Base-by-base conservation (phyloP, 2,888 invertebrate species). In the Nezara viridula region DNA sequence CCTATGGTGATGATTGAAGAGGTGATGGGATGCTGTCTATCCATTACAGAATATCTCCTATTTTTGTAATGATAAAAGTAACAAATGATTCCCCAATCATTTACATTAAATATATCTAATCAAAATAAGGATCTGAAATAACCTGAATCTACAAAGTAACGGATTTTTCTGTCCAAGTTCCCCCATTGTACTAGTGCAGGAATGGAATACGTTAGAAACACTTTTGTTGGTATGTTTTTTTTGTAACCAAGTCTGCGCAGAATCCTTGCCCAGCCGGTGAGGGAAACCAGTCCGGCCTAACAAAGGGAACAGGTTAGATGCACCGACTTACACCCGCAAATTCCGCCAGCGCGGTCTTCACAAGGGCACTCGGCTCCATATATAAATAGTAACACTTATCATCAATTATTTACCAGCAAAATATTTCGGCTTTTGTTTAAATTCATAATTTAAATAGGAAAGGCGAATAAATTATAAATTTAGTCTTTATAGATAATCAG, bases 301-400 rank as follows among this genome's bases (percentile, higher is more conserved):
- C 66, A 73, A 73, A 73, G 5, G 66, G 66, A 73, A 73, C 66
- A 73, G 66, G 66, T 37, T 73, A 73, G 66, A 73, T 73, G 37
- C 66, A 73, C 32, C 66, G 37, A n/a, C n/a, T n/a, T 73, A 32
- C 66, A 73, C 32, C 66, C 32, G 66, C 32, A 6, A 73, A 73
- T 73, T 37, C 66, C 66, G 66, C 1, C 37, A 37, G 32, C 66
- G 37, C 4, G 19, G 32, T 21, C 66, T 6, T 73, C 37, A 73
- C 66, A 73, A 73, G 66, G 66, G 66, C 37, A 73, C 19, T 37
- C 19, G 24, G 32, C 1, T 37, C 14, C 7, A 21, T 32, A 21
- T 4, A 73, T 21, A 19, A 37, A 73, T 37, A 1, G 66, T 37
- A 73, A 6, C 37, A 32, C 2, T n/a, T n/a, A 55, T n/a, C 55